Evolutionary conservation across 2,113 vertebrate species (phyloP).

Genomic region (Albula goreensis): DNA sequence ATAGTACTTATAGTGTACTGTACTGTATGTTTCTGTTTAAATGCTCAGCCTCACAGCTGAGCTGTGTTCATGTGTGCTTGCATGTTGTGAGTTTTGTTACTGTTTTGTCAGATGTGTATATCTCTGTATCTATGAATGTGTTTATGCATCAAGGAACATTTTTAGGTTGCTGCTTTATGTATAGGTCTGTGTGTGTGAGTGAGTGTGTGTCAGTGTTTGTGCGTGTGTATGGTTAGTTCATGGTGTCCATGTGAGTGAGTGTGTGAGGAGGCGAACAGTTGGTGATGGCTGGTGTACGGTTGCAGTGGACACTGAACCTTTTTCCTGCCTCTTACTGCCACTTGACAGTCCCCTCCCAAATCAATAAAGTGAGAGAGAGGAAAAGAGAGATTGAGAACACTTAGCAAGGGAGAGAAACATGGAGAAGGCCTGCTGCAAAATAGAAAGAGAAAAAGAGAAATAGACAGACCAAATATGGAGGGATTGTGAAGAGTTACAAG

Average conservation of each 20-base stretch:
- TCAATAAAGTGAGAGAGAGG: constrained; percentile 18
- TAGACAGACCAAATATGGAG: neutral
- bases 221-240: neutral
- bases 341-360: constrained; percentile 3
- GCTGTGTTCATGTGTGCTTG: neutral
- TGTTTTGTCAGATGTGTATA: neutral
- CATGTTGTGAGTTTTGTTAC: neutral
- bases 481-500: constrained; percentile 45
- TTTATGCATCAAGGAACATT: constrained; percentile 13
- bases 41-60: neutral
- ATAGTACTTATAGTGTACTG: neutral
- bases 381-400: neutral
- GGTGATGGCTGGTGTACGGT: constrained; percentile 18
- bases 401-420: constrained; percentile 29
- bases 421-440: constrained; percentile 9
- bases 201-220: neutral
- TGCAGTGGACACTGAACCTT: constrained; percentile 23
- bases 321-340: neutral
- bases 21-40: neutral
- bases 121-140: neutral
- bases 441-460: constrained; percentile 5
- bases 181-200: neutral
- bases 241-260: neutral
- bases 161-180: neutral
- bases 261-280: constrained; percentile 25